Evolutionary conservation across 2,888 invertebrate genomes (phyloP).

Genomic region (Harpalus rubripes): DNA sequence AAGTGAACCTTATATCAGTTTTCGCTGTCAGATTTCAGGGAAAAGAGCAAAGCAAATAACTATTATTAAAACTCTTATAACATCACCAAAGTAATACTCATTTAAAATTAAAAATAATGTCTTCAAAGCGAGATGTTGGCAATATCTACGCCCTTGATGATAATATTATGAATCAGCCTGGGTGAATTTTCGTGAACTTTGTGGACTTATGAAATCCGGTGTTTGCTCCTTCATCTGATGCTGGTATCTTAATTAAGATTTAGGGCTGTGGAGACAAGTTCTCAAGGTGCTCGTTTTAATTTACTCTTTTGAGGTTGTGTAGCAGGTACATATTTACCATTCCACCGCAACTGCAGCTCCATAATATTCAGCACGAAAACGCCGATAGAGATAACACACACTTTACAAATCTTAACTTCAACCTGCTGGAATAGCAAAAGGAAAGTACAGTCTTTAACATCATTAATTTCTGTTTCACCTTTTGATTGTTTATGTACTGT

Average conservation of each 20-base stretch:
- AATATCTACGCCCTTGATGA: constrained; percentile 18
- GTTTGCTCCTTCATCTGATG: constrained; percentile 60
- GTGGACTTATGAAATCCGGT: constrained; percentile 59
- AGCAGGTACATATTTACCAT: constrained; percentile 60
- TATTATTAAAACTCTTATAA: constrained; percentile 41
- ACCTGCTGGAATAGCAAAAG: too few relatives aligned
- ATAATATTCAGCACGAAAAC: constrained; percentile 8
- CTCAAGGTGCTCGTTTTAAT: constrained; percentile 61
- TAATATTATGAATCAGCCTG: constrained; percentile 48
- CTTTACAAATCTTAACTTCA: too few relatives aligned
- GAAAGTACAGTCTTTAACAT: too few relatives aligned
- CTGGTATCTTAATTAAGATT: constrained; percentile 65
- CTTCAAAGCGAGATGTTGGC: constrained; percentile 31
- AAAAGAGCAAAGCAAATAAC: constrained; percentile 29
- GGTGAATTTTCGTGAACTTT: constrained; percentile 56
- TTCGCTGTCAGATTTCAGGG: not conserved
- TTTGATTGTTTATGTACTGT: too few relatives aligned
- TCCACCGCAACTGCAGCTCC: constrained; percentile 15
- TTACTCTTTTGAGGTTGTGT: constrained; percentile 63
- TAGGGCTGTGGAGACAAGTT: constrained; percentile 23
- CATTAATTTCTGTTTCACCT: too few relatives aligned
- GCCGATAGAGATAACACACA: not conserved
- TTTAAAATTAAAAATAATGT: constrained; percentile 44
- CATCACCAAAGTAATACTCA: constrained; percentile 47
- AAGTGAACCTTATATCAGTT: not conserved